Evolutionary conservation across 2,888 invertebrate species (phyloP).

Genomic region (Incurvaria masculella): DNA sequence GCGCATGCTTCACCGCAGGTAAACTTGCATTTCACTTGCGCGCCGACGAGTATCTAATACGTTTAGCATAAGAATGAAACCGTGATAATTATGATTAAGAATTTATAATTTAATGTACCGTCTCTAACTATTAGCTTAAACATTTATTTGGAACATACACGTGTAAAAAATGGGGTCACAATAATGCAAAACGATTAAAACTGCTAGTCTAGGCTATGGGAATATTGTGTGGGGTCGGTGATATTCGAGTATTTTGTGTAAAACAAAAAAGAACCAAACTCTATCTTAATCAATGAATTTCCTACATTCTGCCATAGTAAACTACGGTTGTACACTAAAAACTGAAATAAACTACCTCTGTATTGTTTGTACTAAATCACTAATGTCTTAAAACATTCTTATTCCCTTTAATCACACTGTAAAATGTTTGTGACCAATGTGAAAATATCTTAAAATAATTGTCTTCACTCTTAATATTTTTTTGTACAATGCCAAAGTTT

Average conservation of each 20-base stretch:
- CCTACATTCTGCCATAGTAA: slow-evolving; percentile 51
- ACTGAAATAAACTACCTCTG: too few relatives aligned
- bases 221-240: slow-evolving; percentile 13
- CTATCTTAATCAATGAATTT: slow-evolving; percentile 36
- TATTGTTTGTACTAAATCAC: too few relatives aligned
- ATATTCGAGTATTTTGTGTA: neutral
- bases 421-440: too few relatives aligned
- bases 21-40: slow-evolving; percentile 42
- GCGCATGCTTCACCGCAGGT: slow-evolving; percentile 68
- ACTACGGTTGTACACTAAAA: slow-evolving; percentile 28
- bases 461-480: too few relatives aligned
- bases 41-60: slow-evolving; percentile 43
- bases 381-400: too few relatives aligned
- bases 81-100: slow-evolving; percentile 48
- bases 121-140: slow-evolving; percentile 23
- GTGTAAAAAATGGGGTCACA: slow-evolving; percentile 18
- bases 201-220: slow-evolving; percentile 3
- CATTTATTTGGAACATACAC: slow-evolving; percentile 21
- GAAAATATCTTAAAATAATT: neutral
- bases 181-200: slow-evolving; percentile 14
- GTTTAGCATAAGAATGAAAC: slow-evolving; percentile 41
- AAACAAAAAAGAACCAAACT: neutral
- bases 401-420: too few relatives aligned
- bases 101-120: slow-evolving; percentile 39
- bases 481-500: slow-evolving; percentile 51